These are phyloP conservation scores for Xiphophorus maculatus DNA, from an alignment of 2,113 vertebrate species.

Conservation along the genomic window DNA sequence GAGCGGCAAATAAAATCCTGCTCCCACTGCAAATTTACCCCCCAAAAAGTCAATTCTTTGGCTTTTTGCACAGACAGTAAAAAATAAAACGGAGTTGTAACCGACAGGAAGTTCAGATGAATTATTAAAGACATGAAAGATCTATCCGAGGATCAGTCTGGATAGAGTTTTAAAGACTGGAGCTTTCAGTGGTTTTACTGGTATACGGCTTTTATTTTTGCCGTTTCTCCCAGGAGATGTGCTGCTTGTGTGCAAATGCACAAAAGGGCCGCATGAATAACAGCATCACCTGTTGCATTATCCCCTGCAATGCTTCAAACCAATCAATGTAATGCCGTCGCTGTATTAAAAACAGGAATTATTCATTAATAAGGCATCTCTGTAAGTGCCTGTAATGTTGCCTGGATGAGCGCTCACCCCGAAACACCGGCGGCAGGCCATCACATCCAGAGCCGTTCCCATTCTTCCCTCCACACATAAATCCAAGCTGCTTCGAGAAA, in stretches of 20 bases:
- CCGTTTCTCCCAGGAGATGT: constrained; percentile 12
- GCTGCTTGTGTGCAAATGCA: constrained; percentile 9
- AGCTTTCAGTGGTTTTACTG: neutral
- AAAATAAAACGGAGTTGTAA: neutral
- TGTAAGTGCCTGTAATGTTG: neutral
- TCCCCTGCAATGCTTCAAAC: neutral
- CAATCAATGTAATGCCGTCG: neutral
- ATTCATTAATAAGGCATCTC: constrained; percentile 1
- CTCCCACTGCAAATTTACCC: constrained; percentile 9
- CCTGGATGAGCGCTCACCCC: constrained; percentile 74
- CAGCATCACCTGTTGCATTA: constrained; percentile 11
- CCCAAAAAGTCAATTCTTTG: neutral
- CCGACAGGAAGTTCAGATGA: constrained; percentile 6
- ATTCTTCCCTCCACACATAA: constrained; percentile 32
- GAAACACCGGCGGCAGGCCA: constrained; percentile 72
- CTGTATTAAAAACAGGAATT: constrained; percentile 2
- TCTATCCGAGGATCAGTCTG: neutral
- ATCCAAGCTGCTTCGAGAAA: too few relatives aligned
- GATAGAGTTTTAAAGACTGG: neutral
- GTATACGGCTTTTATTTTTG: constrained; percentile 20
- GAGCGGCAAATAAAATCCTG: constrained; percentile 25
- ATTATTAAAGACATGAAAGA: constrained; percentile 15
- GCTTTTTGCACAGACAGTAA: constrained; percentile 1
- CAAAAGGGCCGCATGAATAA: constrained; percentile 7
- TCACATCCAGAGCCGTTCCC: constrained; percentile 60